These are phyloP conservation scores for Myrmecophaga tridactyla DNA, from an alignment of 2,113 vertebrate species.

Conservation along the genomic window DNA sequence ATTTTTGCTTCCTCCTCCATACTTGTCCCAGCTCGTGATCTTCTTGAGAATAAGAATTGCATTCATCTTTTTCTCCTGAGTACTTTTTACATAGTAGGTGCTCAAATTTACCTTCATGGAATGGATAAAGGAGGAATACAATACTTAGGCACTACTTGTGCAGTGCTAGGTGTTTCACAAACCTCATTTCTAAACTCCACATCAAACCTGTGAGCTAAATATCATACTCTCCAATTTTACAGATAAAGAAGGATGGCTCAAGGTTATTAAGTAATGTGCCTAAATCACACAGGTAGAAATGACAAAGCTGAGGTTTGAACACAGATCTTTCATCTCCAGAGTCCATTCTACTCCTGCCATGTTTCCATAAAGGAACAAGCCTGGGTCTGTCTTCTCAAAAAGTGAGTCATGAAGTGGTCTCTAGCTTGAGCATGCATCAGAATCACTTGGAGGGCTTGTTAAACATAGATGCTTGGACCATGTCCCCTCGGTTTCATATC, in stretches of 20 bases:
- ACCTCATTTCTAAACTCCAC: background rate
- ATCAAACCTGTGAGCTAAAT: background rate
- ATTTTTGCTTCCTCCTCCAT: background rate
- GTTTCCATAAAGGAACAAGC: background rate
- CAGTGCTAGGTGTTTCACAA: too few species aligned
- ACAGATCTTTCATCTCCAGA: background rate
- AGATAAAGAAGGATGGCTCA: background rate
- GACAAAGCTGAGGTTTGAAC: background rate
- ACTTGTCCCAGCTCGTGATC: background rate
- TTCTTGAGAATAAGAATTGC: background rate
- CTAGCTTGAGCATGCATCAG: rapidly evolving
- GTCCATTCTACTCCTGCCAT: too few species aligned
- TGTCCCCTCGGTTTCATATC: background rate
- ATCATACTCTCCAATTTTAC: background rate
- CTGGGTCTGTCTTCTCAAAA: background rate
- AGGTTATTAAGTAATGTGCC: background rate
- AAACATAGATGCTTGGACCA: background rate
- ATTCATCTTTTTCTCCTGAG: background rate
- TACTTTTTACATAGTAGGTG: background rate
- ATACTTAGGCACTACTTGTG: too few species aligned
- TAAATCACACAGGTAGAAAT: background rate
- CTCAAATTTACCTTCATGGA: background rate
- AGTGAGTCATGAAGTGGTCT: background rate
- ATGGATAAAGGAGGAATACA: background rate
- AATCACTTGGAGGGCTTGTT: background rate